Conservation (phyloP, 2,888 invertebrate genomes). For the Lutraria lutraria region DNA sequence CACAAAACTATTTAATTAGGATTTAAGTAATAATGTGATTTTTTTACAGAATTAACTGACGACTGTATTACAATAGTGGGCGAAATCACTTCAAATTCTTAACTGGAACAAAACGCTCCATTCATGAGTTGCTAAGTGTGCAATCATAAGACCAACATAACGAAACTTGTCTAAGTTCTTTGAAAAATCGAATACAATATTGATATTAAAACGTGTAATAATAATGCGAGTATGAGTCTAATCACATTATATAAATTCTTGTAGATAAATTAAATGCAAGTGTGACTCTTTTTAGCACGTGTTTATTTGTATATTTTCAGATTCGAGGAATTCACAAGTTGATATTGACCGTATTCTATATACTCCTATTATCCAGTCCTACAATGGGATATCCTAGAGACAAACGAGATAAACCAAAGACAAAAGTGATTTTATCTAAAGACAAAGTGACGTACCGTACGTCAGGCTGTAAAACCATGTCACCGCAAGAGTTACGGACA, state of each 20-base stretch:
- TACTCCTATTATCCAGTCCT: conserved; percentile 67
- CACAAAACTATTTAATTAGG: conserved; percentile 33
- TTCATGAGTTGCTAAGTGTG: not conserved
- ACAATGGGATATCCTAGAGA: conserved; percentile 67
- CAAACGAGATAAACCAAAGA: conserved; percentile 55
- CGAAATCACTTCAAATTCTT: not conserved
- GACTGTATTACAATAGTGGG: conserved; percentile 3
- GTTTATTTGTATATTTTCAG: conserved; percentile 61
- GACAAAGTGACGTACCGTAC: conserved; percentile 63
- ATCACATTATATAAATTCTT: not conserved
- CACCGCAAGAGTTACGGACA: conserved; percentile 71
- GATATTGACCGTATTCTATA: conserved; percentile 66
- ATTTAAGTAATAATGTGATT: conserved; percentile 4
- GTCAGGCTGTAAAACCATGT: conserved; percentile 73
- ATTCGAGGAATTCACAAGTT: conserved; percentile 69
- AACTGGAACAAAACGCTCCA: not conserved
- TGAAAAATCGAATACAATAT: not conserved
- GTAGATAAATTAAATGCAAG: not conserved
- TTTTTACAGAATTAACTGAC: not conserved
- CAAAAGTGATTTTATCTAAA: conserved; percentile 48
- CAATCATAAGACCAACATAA: not conserved
- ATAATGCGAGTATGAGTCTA: not conserved
- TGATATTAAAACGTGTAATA: not conserved
- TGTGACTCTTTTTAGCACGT: not conserved
- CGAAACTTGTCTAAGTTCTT: not conserved